phyloP scores from a whole-genome alignment of 2,888 invertebrate species.

The Torymus auratus region DNA sequence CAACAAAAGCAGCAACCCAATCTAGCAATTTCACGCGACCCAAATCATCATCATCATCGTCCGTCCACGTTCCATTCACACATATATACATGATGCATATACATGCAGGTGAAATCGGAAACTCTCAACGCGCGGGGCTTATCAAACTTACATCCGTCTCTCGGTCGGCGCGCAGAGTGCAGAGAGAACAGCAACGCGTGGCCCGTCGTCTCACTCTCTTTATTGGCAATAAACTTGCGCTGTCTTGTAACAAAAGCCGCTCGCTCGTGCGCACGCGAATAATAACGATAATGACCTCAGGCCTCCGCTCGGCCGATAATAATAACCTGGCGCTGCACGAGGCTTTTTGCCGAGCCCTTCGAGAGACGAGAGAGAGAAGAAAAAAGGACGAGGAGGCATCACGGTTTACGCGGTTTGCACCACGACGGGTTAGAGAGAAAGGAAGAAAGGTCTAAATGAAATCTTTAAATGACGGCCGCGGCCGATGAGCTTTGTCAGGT shows the following conservation, averaged over 20 bases:
- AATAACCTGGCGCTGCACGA: constrained; percentile 64
- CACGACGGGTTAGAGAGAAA: neutral
- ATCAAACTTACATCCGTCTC: constrained; percentile 41
- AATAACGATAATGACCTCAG: constrained; percentile 69
- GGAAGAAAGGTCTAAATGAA: constrained; percentile 14
- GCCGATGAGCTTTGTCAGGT: too few species aligned
- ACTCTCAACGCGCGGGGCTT: neutral
- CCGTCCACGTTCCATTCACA: too few species aligned
- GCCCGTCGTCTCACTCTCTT: constrained; percentile 56
- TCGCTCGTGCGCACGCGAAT: constrained; percentile 63
- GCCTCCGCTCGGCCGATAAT: constrained; percentile 62
- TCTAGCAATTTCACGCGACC: too few species aligned
- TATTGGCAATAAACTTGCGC: constrained; percentile 66
- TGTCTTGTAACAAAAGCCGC: constrained; percentile 67
- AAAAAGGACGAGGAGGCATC: constrained; percentile 35
- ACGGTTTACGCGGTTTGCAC: neutral
- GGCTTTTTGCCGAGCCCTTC: constrained; percentile 59
- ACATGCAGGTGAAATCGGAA: constrained; percentile 37
- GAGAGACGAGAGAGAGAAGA: constrained; percentile 34
- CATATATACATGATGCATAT: too few species aligned
- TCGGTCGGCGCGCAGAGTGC: neutral
- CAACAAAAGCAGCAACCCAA: too few species aligned
- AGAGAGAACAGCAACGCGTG: neutral
- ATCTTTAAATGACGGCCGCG: too few species aligned
- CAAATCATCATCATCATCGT: too few species aligned